A percentile compares a stretch with the other conserved stretches of the same genome.
These are phyloP conservation scores for Lapara coniferarum DNA, from an alignment of 2,888 invertebrate genomes.

Conservation along the genomic window DNA sequence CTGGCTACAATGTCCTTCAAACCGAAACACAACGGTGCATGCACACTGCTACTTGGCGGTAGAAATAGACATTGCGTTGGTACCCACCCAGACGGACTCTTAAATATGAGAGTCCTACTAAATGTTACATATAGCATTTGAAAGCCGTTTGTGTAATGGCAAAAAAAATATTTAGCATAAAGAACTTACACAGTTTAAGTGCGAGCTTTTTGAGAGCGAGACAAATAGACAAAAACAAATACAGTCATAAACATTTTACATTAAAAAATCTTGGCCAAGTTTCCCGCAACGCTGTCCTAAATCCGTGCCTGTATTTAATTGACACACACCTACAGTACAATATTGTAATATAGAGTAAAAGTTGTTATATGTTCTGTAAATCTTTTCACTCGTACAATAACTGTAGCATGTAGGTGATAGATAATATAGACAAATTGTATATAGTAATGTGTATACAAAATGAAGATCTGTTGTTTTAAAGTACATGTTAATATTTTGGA, in stretches of 20 bases:
- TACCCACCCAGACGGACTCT: too few species aligned
- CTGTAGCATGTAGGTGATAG: conserved; percentile 33
- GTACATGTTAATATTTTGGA: conserved; percentile 19
- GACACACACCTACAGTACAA: not conserved
- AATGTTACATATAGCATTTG: too few species aligned
- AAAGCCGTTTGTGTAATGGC: too few species aligned
- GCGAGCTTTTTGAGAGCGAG: too few species aligned
- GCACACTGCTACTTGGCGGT: too few species aligned
- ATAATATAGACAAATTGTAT: conserved; percentile 19
- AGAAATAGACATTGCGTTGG: too few species aligned
- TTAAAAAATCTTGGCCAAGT: not conserved
- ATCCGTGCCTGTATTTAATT: conserved; percentile 3
- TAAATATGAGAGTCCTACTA: too few species aligned
- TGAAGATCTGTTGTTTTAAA: conserved; percentile 16
- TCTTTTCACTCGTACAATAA: conserved; percentile 41
- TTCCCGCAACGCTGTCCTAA: not conserved
- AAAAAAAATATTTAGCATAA: too few species aligned
- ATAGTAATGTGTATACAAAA: conserved; percentile 11
- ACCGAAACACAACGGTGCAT: too few species aligned
- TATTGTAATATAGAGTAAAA: conserved; percentile 46
- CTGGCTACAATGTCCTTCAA: too few species aligned
- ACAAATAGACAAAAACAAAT: too few species aligned
- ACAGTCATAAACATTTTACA: not conserved
- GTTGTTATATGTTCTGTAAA: conserved; percentile 51
- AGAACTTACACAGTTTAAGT: too few species aligned